These are phyloP conservation scores for Ammospiza caudacuta DNA, from an alignment of 2,113 vertebrate species.

Conservation along the genomic window DNA sequence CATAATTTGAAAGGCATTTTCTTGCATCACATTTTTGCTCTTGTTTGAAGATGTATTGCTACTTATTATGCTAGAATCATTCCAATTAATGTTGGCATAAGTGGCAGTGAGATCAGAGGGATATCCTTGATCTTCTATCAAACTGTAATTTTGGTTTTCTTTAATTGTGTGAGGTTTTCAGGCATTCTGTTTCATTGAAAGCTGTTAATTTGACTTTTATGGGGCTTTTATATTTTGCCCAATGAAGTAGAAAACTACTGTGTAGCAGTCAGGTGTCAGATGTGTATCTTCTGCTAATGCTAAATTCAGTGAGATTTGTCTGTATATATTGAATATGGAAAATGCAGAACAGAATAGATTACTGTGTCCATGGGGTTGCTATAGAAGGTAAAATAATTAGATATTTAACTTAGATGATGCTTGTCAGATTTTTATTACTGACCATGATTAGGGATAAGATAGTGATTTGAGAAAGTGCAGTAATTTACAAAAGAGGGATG, in stretches of 20 bases:
- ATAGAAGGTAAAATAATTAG: background rate
- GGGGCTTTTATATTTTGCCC: background rate
- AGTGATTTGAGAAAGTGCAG: background rate
- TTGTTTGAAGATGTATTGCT: background rate
- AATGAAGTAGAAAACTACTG: background rate
- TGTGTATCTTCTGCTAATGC: background rate
- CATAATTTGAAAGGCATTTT: background rate
- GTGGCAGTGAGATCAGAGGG: background rate
- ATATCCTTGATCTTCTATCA: background rate
- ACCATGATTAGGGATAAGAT: background rate
- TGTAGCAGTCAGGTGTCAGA: background rate
- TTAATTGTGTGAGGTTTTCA: background rate
- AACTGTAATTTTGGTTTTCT: background rate
- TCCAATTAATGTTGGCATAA: background rate
- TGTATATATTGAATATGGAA: background rate
- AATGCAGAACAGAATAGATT: background rate
- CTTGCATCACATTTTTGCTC: background rate
- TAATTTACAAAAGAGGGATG: background rate
- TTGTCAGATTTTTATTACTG: background rate
- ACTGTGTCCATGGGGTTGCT: background rate
- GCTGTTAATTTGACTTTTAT: background rate
- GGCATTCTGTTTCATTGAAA: background rate
- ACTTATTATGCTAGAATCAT: background rate
- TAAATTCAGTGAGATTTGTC: background rate
- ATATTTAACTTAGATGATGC: background rate